Conservation (phyloP, 1,140 invertebrate species). For the Polypedilum vanderplanki region DNA sequence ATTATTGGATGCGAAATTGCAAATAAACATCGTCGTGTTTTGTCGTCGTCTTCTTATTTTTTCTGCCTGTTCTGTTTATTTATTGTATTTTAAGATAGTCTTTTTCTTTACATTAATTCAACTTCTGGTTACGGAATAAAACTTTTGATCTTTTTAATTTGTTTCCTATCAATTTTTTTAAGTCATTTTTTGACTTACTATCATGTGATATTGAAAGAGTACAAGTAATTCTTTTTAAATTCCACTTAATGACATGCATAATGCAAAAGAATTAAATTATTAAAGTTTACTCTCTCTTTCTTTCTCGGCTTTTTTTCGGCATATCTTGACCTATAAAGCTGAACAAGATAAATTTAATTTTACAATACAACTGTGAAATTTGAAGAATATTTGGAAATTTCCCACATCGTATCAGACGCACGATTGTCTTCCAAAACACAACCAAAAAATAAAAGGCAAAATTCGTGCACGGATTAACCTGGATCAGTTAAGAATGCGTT, state of each 20-base stretch:
- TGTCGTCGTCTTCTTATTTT: not conserved
- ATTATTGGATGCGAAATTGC: not conserved
- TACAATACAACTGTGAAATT: not conserved
- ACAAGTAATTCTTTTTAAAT: not conserved
- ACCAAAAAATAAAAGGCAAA: too few species aligned
- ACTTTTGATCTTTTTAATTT: constrained; percentile 19
- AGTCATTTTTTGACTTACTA: not conserved
- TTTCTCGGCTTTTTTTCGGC: not conserved
- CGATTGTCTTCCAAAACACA: not conserved
- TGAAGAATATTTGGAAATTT: not conserved
- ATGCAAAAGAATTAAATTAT: not conserved
- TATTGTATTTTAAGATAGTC: not conserved
- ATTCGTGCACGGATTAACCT: not conserved
- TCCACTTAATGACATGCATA: not conserved
- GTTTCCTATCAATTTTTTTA: constrained; percentile 1
- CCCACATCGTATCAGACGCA: not conserved
- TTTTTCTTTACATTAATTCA: not conserved
- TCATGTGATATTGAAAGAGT: constrained; percentile 13
- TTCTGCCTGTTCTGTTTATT: constrained; percentile 4
- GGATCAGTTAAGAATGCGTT: not conserved
- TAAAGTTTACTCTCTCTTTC: not conserved
- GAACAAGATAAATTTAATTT: not conserved
- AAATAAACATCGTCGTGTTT: not conserved
- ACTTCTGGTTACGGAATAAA: constrained; percentile 15
- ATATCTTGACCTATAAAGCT: not conserved